Base-by-base conservation (phyloP, 2,113 vertebrate species). In the Rhipidura dahli region DNA sequence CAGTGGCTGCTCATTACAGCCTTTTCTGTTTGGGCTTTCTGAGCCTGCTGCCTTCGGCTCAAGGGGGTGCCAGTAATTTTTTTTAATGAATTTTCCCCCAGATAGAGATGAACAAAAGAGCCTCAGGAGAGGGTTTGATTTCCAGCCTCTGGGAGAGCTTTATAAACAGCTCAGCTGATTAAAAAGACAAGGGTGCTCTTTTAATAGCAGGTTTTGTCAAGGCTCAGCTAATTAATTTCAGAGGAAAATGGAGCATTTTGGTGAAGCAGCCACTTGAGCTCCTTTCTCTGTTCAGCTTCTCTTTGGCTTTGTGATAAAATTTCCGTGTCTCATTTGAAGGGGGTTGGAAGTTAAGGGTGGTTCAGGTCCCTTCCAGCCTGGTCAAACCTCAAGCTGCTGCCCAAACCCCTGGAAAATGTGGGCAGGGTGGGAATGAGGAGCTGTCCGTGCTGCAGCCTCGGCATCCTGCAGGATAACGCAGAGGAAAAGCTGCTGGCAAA, bases 201-300 rank as follows among this genome's bases (percentile, higher is more conserved):
- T 84, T 94, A 96, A 89, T 80, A 91, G 91, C 59, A 69, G 54
- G 20, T 28, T 92, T 90, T 92, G 71, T 83, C 82, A 87, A 91
- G 73, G 83, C 83, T 65, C 84, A 80, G 87, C 59, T 90, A 92
- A 91, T 87, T 93, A 79, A 71, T 69, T 85, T 79, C 24, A 56
- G 89, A 92, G 86, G n/a, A 93, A 93, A 94, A 87, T 21, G 33
- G 28, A 31, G 20, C 47, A 28, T 87, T 96, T 90, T 80, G 50
- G 85, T 77, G 57, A 24, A 93, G 44, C 54, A 37, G 56, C 54
- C 61, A 56, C 79, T 90, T 15, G 24, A 94, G 39, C 51, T 69
- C 51, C 53, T 51, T 56, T 16, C 22, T 76, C 64, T 69, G 37
- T 26, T 87, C 63, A 40, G 39, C 28, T 56, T 49, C 92, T 77